Evolutionary conservation across 2,797 vertebrate species (phyloP).

Genomic region (Thamnophis elegans): DNA sequence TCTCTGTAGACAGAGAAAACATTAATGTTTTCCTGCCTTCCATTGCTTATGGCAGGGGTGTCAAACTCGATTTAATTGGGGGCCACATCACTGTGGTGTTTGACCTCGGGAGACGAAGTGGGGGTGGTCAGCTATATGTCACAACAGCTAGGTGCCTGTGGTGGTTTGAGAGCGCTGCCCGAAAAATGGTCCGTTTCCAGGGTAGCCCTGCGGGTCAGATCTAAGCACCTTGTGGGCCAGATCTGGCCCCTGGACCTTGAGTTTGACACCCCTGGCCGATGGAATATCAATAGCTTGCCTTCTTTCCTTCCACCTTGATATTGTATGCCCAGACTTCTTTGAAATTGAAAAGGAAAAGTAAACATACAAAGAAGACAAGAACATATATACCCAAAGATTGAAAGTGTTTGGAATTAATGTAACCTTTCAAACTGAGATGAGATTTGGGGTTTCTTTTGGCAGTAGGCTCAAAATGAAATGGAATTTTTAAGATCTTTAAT

Average conservation of each 20-base stretch:
- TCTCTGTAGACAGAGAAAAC: constrained; percentile 26
- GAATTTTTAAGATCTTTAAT: not conserved
- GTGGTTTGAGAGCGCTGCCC: no score
- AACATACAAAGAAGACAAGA: not conserved
- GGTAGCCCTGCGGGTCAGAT: no score
- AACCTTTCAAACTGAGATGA: not conserved
- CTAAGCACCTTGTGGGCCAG: no score
- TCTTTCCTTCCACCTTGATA: not conserved
- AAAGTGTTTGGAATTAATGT: not conserved
- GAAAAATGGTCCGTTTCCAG: no score
- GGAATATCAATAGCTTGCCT: not conserved
- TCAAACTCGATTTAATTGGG: no score
- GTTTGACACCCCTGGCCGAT: not conserved
- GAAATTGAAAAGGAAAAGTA: not conserved
- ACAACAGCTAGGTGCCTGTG: no score
- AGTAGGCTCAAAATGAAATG: not conserved
- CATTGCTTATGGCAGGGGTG: not conserved
- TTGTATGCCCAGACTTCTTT: not conserved
- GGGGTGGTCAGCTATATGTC: no score
- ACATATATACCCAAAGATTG: not conserved
- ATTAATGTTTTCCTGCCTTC: not conserved
- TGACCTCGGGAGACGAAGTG: no score
- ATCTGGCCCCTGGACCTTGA: no score
- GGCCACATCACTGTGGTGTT: no score
- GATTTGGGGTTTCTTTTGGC: no score